Percentiles rank a stretch among this genome's conserved stretches.
Conservation (phyloP, 2,113 vertebrate species). For the Pachyramphus minor region DNA sequence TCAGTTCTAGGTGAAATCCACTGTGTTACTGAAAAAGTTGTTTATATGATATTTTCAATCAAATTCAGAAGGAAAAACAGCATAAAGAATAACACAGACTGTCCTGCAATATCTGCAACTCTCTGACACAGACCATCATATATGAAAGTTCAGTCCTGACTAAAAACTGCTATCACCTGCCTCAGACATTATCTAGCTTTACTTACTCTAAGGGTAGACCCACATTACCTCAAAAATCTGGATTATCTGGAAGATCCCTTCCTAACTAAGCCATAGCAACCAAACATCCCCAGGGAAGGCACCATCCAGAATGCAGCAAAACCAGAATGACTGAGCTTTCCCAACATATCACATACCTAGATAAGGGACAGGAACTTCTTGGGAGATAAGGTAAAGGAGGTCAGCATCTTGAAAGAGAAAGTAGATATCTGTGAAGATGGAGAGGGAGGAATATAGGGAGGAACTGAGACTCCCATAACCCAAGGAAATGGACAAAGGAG, state of each 20-base stretch:
- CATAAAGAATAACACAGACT: background rate
- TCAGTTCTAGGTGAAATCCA: background rate
- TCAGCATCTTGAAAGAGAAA: background rate
- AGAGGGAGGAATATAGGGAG: background rate
- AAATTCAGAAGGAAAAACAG: background rate
- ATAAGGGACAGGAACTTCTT: background rate
- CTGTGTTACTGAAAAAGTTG: background rate
- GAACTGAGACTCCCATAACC: background rate
- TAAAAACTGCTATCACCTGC: background rate
- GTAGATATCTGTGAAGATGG: background rate
- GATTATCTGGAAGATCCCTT: background rate
- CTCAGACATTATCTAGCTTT: background rate
- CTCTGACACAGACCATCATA: background rate
- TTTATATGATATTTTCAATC: background rate
- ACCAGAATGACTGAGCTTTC: background rate
- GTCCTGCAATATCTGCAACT: background rate
- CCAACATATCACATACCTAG: background rate
- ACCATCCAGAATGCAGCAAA: background rate
- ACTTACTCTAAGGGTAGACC: background rate
- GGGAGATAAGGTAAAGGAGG: background rate
- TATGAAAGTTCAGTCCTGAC: background rate
- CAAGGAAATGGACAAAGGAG: background rate
- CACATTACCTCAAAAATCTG: background rate
- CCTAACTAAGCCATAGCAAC: background rate
- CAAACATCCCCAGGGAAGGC: background rate